phyloP scores from a whole-genome alignment of 2,797 vertebrate genomes.

The Argentina silus region DNA sequence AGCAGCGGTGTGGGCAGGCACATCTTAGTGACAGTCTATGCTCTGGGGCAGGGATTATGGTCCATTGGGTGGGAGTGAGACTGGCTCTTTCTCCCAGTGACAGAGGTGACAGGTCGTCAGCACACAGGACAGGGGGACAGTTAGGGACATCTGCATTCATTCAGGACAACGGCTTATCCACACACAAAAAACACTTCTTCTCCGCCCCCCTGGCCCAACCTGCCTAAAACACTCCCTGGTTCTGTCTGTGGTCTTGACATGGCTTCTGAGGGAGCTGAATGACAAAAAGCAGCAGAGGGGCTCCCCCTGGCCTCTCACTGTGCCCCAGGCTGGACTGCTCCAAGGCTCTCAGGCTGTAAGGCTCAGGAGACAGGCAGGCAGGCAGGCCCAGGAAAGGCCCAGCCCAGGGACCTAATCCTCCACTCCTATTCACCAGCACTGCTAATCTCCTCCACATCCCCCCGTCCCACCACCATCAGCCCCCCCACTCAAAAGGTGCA shows the following conservation, averaged over 20 bases:
- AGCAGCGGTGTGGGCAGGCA: slow-evolving; percentile 66
- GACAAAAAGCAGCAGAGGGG: slow-evolving; percentile 77
- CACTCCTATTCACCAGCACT: slow-evolving; percentile 93
- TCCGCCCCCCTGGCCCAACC: slow-evolving; percentile 36
- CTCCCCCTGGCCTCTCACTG: slow-evolving; percentile 75
- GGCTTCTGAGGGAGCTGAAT: slow-evolving; percentile 86
- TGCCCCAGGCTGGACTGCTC: slow-evolving; percentile 62
- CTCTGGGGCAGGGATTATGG: slow-evolving; percentile 68
- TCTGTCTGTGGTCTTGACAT: slow-evolving; percentile 80
- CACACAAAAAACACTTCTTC: slow-evolving; percentile 80
- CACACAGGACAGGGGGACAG: slow-evolving; percentile 76
- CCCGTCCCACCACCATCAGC: slow-evolving; percentile 47
- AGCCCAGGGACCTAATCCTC: slow-evolving; percentile 87
- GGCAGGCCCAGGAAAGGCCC: slow-evolving; percentile 65
- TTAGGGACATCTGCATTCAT: slow-evolving; percentile 96
- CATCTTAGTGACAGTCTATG: slow-evolving; percentile 72
- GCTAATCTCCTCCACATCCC: slow-evolving; percentile 88
- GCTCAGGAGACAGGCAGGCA: slow-evolving; percentile 64
- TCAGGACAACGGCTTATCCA: slow-evolving; percentile 89
- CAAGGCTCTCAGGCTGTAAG: slow-evolving; percentile 41
- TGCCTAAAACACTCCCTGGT: slow-evolving; percentile 79
- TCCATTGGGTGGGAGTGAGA: slow-evolving; percentile 64
- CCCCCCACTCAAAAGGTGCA: slow-evolving; percentile 75
- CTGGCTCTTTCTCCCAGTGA: slow-evolving; percentile 70
- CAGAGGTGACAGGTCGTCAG: slow-evolving; percentile 76